Evolutionary conservation across 2,888 invertebrate genomes (phyloP).

Genomic region (Slavum lentiscoides): DNA sequence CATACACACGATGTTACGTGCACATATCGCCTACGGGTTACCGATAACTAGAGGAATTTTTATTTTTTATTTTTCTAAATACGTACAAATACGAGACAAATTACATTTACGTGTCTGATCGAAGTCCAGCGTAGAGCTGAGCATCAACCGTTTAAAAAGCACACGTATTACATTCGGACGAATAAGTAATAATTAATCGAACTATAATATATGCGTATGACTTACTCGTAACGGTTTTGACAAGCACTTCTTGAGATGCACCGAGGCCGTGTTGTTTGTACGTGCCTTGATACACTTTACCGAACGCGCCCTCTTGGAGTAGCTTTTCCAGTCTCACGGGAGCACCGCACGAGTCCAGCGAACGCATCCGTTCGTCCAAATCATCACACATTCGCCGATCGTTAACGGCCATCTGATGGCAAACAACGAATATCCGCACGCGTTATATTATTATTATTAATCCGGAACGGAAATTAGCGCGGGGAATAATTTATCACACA

Average conservation of each 20-base stretch:
- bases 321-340: constrained; percentile 58
- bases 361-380: constrained; percentile 52
- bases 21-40: background rate
- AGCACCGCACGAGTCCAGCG: constrained; percentile 49
- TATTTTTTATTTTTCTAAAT: too few relatives aligned
- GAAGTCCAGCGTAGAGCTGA: too few relatives aligned
- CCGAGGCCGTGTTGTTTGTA: constrained; percentile 63
- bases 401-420: constrained; percentile 40
- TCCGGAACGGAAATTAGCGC: background rate
- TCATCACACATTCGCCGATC: constrained; percentile 41
- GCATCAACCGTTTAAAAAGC: too few relatives aligned
- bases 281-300: constrained; percentile 80
- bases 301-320: constrained; percentile 83
- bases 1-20: background rate
- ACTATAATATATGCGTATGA: background rate
- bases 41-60: too few relatives aligned
- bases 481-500: constrained; percentile 39
- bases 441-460: background rate
- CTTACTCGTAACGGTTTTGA: constrained; percentile 86
- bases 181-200: too few relatives aligned
- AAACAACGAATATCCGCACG: background rate
- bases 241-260: constrained; percentile 74
- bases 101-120: too few relatives aligned
- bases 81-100: too few relatives aligned
- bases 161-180: too few relatives aligned